Evolutionary conservation across 2,113 vertebrate genomes (phyloP), one percentile per base, ranked within the genome.

Genomic region (Archocentrus centrarchus): DNA sequence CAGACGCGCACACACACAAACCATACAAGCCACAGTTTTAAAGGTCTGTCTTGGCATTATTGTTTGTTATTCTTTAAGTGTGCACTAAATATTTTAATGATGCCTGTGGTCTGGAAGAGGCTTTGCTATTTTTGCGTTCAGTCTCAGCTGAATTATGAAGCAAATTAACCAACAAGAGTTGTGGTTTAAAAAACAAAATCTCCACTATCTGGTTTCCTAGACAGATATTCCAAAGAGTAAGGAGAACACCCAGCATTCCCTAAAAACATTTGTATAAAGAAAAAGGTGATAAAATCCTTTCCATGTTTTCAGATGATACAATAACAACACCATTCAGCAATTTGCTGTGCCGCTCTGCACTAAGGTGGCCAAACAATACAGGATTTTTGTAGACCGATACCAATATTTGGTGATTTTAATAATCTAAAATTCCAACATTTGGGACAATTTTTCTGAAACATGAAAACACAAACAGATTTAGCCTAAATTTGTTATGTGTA

Each of bases 21-120:
- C 8, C 3, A 20, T 59, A 17, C 24, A 76, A 24, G 47, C 64
- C 27, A 18, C 55, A 24, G 35, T 81, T 87, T 75, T 50, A 41
- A 17, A 68, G 20, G 64, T 35, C 57, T 8, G 77, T 75, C 76
- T 86, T 61, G 77, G 50, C 22, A 10, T 70, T 80, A 88, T 15
- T 78, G 62, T 80, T 85, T 84, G 73, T 82, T 91, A 75, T 82
- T 62, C 32, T 60, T 87, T 86, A 24, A 57, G 55, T 37, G 2
- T 73, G 27, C 62, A 91, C 57, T 80, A 62, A 83, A 89, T 66
- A 70, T 77, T 88, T 85, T 39, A 87, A 86, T 88, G 79, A 84
- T 61, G n/a, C 55, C 70, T 86, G 63, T 64, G 59, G 88, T 89
- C 75, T 89, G 81, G 47, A 77, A 24, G 44, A 66, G 30, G 11